A percentile compares a stretch with the other conserved stretches of the same genome.
Conservation (phyloP, 2,888 invertebrate species). For the Oscheius onirici region DNA sequence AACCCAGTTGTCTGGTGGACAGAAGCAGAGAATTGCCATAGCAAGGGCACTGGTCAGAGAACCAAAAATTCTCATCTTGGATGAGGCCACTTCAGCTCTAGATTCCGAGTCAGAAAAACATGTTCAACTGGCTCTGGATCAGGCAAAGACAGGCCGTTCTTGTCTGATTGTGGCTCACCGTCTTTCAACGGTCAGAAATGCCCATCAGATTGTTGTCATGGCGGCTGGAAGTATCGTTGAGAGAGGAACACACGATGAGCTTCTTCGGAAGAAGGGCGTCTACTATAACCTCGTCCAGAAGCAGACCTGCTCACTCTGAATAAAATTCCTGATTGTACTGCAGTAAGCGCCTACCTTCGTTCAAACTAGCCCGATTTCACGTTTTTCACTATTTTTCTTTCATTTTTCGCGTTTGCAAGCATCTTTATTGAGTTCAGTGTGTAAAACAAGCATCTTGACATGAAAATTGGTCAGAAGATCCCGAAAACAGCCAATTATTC, state of each 20-base stretch:
- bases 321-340: too few species aligned
- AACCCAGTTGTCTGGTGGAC: constrained; percentile 73
- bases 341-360: too few species aligned
- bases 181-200: constrained; percentile 74
- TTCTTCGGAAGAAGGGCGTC: constrained; percentile 73
- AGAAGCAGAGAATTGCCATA: constrained; percentile 74
- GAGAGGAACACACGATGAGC: constrained; percentile 79
- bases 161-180: constrained; percentile 74
- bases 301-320: background rate
- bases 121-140: constrained; percentile 78
- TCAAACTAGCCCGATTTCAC: too few species aligned
- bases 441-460: too few species aligned
- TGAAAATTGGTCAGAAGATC: too few species aligned
- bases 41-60: constrained; percentile 56
- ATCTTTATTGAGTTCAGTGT: too few species aligned
- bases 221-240: constrained; percentile 73
- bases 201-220: constrained; percentile 46
- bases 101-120: constrained; percentile 64
- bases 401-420: background rate
- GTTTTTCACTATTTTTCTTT: too few species aligned
- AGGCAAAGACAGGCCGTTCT: constrained; percentile 72
- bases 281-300: constrained; percentile 1
- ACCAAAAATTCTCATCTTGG: constrained; percentile 11
- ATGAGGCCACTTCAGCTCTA: constrained; percentile 11
- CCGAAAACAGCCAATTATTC: too few species aligned